Base-by-base conservation (phyloP, 2,888 invertebrate genomes). In the Agrotis clavis region DNA sequence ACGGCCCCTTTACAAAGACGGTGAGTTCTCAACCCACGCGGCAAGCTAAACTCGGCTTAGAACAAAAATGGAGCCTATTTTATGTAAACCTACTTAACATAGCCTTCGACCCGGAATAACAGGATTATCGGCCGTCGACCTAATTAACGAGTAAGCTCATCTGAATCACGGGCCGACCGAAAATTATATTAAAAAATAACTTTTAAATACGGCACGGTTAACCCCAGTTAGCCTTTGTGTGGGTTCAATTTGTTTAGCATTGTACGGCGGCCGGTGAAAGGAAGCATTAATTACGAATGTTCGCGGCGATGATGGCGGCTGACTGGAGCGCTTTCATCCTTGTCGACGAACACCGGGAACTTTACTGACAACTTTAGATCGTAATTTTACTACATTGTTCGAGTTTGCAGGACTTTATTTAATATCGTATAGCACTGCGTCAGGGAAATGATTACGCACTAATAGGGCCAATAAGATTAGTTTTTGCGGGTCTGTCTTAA, bases 271-370 rank as follows among this genome's bases (percentile, higher is more conserved):
- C 70, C 72, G 80, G 63, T 61, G 63, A 78, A 80, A 78, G 72
- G 80, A 76, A 74, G 67, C 80, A 74, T 84, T 78, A 69, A 82
- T 82, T 84, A 78, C 67, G 41, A 78, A 73, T 69, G 57, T 71
- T 76, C 59, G 56, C 64, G 48, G 75, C 60, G n/a, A n/a, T n/a
- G 59, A 60, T 18, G 63, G 18, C 2, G 63, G 47, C 66, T 57
- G 21, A 16, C 47, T 21, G 21, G 68, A 56, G 60, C 67, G 64
- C 67, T 61, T 65, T 67, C 74, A 67, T 59, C 30, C 70, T 64
- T 45, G 73, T 71, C 71, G 72, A 71, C 73, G 61, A 65, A 68
- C 56, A 59, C 61, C 30, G 60, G 56, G 69, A 74, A n/a, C n/a
- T n/a, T n/a, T n/a, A 61, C 75, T 75, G 63, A 45, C 72, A 71